Percentiles rank a stretch among this genome's conserved stretches.
phyloP scores from a whole-genome alignment of 2,797 vertebrate species.

The Vipera ursinii region DNA sequence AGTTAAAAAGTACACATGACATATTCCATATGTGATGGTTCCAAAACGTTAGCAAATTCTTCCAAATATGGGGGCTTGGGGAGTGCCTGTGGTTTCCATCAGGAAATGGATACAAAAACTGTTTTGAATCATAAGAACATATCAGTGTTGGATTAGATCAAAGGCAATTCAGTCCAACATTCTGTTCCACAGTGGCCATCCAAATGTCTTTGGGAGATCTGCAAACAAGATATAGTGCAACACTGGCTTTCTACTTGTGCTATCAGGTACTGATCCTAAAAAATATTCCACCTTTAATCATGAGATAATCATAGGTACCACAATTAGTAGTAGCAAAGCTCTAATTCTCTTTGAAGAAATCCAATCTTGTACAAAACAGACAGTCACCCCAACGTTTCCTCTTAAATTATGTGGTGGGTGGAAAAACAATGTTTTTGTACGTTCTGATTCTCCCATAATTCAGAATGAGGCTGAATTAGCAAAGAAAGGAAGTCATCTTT shows the following conservation, averaged over 20 bases:
- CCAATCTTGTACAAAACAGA: not conserved
- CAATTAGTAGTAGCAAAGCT: not conserved
- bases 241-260: not conserved
- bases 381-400: not conserved
- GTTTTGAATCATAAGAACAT: conserved; percentile 22
- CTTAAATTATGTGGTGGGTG: not conserved
- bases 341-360: not conserved
- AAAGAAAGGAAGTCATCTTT: not conserved
- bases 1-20: conserved; percentile 42
- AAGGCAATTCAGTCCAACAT: not conserved
- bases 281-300: not conserved
- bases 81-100: conserved; percentile 20
- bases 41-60: conserved; percentile 41
- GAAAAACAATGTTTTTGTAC: not conserved
- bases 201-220: not conserved
- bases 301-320: not conserved
- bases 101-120: conserved; percentile 42
- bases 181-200: not conserved
- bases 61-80: conserved; percentile 38
- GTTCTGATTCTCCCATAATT: not conserved
- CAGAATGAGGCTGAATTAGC: not conserved
- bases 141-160: not conserved
- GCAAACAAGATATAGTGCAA: not conserved
- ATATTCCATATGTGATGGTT: conserved; percentile 23
- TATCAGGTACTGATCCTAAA: not conserved